phyloP scores from a whole-genome alignment of 1,140 invertebrate species.

The Pachypeltis micranthus region DNA sequence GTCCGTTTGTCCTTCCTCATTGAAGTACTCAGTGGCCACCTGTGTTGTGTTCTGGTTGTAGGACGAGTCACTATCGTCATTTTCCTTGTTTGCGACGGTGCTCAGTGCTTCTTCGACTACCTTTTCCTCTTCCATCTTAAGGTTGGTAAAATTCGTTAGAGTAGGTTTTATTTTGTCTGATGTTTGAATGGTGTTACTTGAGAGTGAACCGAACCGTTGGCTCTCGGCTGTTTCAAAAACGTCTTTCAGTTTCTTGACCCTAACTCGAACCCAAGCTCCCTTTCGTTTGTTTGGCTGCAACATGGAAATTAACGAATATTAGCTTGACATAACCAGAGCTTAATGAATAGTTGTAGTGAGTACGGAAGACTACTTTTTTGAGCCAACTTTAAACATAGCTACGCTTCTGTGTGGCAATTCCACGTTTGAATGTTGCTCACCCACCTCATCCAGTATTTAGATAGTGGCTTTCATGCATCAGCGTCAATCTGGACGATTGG shows the following conservation, averaged over 20 bases:
- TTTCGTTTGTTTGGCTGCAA: conserved; percentile 31
- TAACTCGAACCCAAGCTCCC: conserved; percentile 50
- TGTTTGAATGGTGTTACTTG: conserved; percentile 35
- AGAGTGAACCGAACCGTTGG: conserved; percentile 36
- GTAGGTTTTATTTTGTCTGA: conserved; percentile 8
- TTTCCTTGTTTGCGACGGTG: conserved; percentile 3
- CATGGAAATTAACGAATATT: no score
- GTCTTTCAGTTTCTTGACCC: conserved; percentile 39
- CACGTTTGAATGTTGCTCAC: no score
- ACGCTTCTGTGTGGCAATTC: no score
- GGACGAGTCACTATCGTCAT: conserved; percentile 23
- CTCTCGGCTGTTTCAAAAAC: conserved; percentile 55
- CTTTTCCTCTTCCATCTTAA: conserved; percentile 25
- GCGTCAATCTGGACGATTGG: no score
- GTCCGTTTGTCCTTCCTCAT: conserved; percentile 23
- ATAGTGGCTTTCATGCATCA: no score
- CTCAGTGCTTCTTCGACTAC: conserved; percentile 1
- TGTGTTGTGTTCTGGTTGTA: not conserved
- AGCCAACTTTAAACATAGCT: no score
- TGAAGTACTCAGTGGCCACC: conserved; percentile 14
- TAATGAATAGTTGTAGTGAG: no score
- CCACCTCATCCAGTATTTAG: no score
- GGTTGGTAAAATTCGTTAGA: not conserved
- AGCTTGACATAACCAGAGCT: no score
- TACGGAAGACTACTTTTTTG: no score